Percentiles rank a stretch among this genome's conserved stretches.
phyloP scores from a whole-genome alignment of 2,113 vertebrate genomes.

The Oncorhynchus keta region DNA sequence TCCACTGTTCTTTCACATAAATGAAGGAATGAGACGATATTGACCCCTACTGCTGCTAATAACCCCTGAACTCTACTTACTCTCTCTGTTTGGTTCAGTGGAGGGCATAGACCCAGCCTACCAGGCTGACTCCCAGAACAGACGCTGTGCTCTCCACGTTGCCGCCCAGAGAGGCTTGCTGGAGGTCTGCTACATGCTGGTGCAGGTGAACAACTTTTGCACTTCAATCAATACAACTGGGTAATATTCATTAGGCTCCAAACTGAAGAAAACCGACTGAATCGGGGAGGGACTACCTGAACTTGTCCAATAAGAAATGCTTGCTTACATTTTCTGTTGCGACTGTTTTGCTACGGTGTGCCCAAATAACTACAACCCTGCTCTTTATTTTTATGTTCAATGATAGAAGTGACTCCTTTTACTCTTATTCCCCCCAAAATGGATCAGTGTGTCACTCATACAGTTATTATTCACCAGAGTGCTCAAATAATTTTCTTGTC shows the following conservation, averaged over 20 bases:
- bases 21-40: not conserved
- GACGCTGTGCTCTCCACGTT: conserved; percentile 84
- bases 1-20: not conserved
- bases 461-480: too few species aligned
- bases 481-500: not conserved
- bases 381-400: too few species aligned
- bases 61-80: conserved; percentile 4
- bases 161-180: conserved; percentile 85
- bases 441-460: too few species aligned
- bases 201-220: conserved; percentile 75
- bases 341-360: too few species aligned
- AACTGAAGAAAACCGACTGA: too few species aligned
- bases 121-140: conserved; percentile 86
- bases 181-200: conserved; percentile 86
- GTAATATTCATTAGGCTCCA: too few species aligned
- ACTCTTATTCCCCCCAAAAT: too few species aligned
- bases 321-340: too few species aligned
- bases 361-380: too few species aligned
- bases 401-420: too few species aligned
- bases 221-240: not conserved
- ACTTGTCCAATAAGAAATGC: too few species aligned
- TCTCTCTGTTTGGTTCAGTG: conserved; percentile 65
- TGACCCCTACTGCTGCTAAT: not conserved
- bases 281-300: too few species aligned
- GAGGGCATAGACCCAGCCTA: conserved; percentile 88